Evolutionary conservation across 2,113 vertebrate genomes (phyloP), one percentile per base, ranked within the genome.

Genomic region (Circaetus cinerascens): DNA sequence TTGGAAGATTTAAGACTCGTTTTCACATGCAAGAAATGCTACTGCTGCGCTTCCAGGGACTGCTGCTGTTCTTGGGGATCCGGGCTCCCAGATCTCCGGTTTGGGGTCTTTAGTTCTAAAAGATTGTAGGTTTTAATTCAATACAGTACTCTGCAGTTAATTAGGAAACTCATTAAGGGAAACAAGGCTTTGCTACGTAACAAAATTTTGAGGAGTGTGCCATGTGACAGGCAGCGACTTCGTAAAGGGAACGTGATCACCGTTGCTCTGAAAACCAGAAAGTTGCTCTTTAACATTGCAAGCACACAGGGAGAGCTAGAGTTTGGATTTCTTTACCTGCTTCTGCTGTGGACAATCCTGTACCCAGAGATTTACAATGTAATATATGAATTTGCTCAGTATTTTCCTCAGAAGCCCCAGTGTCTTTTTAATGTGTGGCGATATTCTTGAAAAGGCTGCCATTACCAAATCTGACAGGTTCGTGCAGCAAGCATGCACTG

Each of bases 81-180:
- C 6, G 1, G 43, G 75, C 22, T 80, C 57, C 45, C 82, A 93
- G 71, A 73, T 56, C 77, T 51, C 43, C 27, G n/a, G 38, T 66
- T 34, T 94, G 38, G 40, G 23, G 32, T 38, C 13, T 36, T 93
- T 79, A 81, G 29, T 88, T 94, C 45, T 94, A 23, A 83, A 93
- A 79, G 73, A 46, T 5, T 25, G 26, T 34, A 87, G 56, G 22
- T 56, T 90, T 90, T 79, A 88, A 48, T 87, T 95, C 63, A 72
- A 84, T 82, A 48, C 38, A 78, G 32, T 88, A 56, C 38, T 85
- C 43, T 95, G 82, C 56, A 72, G 81, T 91, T 94, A 83, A 75
- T 93, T 90, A 88, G 19, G 27, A 26, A 93, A 46, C 69, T 96
- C 56, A 81, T 87, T 96, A 90, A 91, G 36, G 57, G 21, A 84